These are phyloP conservation scores for Trachelus troglodyta DNA, from an alignment of 2,888 invertebrate species.

Conservation along the genomic window DNA sequence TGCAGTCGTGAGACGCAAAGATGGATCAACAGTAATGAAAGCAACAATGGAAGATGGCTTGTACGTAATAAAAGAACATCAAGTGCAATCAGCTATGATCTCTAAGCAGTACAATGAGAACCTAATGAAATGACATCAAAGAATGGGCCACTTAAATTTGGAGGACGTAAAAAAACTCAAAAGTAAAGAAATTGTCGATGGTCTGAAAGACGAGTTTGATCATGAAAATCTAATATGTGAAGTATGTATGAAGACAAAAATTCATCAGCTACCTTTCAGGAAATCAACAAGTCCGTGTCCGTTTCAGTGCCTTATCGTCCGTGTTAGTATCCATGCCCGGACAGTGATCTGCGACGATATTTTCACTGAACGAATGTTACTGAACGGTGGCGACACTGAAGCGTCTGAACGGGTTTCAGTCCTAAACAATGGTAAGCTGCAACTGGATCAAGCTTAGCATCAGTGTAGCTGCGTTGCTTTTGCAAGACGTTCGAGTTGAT, in stretches of 20 bases:
- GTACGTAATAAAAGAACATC: slow-evolving; percentile 16
- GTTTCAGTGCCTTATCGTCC: too few relatives aligned
- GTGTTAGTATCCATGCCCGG: too few relatives aligned
- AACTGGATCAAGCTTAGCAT: too few relatives aligned
- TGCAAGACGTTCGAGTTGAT: too few relatives aligned
- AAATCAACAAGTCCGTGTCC: neutral
- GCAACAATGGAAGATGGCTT: slow-evolving; percentile 10
- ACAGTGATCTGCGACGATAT: too few relatives aligned
- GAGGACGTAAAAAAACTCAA: slow-evolving; percentile 13
- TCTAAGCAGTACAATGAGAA: neutral
- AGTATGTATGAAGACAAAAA: slow-evolving; percentile 18
- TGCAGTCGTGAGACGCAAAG: slow-evolving; percentile 29
- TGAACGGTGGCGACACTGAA: too few relatives aligned
- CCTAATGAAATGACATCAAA: slow-evolving; percentile 19
- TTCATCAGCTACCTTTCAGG: slow-evolving; percentile 13
- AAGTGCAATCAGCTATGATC: neutral
- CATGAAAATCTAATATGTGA: slow-evolving; percentile 6
- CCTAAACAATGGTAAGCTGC: too few relatives aligned
- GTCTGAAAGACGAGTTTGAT: slow-evolving; percentile 7
- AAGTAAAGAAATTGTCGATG: slow-evolving; percentile 12
- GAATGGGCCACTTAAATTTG: slow-evolving; percentile 23
- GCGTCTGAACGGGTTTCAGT: too few relatives aligned
- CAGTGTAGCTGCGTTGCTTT: too few relatives aligned
- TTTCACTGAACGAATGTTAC: too few relatives aligned
- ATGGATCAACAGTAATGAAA: slow-evolving; percentile 18